These are phyloP conservation scores for Tetheella fluctuosa DNA, from an alignment of 2,888 invertebrate species.

Conservation along the genomic window DNA sequence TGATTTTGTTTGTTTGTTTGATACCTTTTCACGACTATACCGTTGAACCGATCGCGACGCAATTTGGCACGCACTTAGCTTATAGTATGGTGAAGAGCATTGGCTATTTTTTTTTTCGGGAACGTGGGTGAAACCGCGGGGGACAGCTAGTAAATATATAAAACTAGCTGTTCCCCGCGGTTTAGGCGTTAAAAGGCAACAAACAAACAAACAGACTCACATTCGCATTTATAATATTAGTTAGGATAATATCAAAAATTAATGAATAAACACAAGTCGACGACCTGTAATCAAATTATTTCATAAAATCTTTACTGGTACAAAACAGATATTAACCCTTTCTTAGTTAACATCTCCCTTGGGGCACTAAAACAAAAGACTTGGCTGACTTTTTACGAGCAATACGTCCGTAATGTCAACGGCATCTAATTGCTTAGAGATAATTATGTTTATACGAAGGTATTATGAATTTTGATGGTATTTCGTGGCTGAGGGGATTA, in stretches of 20 bases:
- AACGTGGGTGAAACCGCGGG: no score
- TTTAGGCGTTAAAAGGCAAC: no score
- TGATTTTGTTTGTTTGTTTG: background rate
- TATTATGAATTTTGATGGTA: conserved; percentile 5
- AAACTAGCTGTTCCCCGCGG: no score
- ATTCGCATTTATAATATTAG: no score
- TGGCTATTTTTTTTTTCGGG: no score
- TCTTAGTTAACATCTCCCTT: conserved; percentile 29
- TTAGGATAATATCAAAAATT: background rate
- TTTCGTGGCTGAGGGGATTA: background rate
- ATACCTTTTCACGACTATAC: no score
- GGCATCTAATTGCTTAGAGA: conserved; percentile 6
- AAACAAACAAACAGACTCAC: no score
- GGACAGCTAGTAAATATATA: no score
- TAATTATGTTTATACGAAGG: conserved; percentile 2
- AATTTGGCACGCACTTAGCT: no score
- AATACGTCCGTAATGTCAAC: conserved; percentile 9
- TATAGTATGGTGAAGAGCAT: no score
- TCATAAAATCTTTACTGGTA: conserved; percentile 39
- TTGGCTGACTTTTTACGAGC: conserved; percentile 33
- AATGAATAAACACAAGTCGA: conserved; percentile 31
- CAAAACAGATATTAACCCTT: conserved; percentile 47
- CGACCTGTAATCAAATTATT: conserved; percentile 46
- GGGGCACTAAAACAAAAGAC: conserved; percentile 35
- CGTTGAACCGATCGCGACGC: no score